Evolutionary conservation across 1,140 invertebrate species (phyloP), one percentile per base, ranked within the genome.

Genomic region (Ceratosolen solmsi): DNA sequence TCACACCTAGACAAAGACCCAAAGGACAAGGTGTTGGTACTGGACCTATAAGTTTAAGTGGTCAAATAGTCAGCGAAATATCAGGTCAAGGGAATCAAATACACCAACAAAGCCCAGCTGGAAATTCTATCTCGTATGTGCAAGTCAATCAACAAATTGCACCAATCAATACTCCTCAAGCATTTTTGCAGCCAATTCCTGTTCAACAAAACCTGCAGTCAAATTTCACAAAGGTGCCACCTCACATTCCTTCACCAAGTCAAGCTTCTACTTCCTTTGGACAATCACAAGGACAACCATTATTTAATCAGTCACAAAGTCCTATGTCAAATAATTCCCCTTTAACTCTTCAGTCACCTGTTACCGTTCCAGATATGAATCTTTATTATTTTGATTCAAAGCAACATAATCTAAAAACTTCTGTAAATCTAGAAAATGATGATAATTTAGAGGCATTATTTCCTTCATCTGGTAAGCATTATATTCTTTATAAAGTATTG

Each of bases 1-100:
- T 98, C 8, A 96, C 95, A 22, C 97, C 97, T 8, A 91, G 96
- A 65, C 96, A 97, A 87, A 92, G 97, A 83, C 97, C 96, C 17
- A 97, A 97, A 87, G 95, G 93, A 79, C 91, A 92, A 83, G 88
- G 89, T 46, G 90, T 91, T 0, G 88, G 87, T 7, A 89, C 90
- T n/a, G 91, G 91, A 54, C 90, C 90, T 20, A 91, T 91, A 51
- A 92, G 83, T 82, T 84, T 92, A 63, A 87, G 89, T 58, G 90
- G 91, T 4, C 91, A 92, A 65, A 92, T 92, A 13, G 89, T 91
- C 27, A 87, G 87, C 58, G 90, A 92, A 78, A 90, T 92, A 84
- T 92, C 91, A 2, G 91, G 90, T 15, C 91, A 91, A 79, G 90
- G 90, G 38, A 90, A 87, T 81, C 87, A 87, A 68, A 20, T 84